Conservation (phyloP, 2,797 vertebrate species). For the Mormyrus proboscirostris region DNA sequence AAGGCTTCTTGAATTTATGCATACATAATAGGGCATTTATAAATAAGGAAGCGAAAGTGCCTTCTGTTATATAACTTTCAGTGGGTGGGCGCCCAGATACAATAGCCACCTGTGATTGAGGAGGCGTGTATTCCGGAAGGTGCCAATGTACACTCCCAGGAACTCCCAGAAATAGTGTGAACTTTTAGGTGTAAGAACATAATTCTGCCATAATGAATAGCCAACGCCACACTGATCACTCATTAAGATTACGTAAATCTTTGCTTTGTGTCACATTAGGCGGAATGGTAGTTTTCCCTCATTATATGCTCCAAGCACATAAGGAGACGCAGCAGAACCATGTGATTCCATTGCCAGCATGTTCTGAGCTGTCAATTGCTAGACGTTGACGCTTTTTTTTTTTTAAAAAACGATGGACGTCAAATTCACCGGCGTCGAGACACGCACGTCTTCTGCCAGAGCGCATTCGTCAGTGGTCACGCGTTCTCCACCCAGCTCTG, state of each 20-base stretch:
- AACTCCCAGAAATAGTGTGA: constrained; percentile 11
- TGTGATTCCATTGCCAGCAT: background rate
- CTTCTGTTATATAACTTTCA: constrained; percentile 12
- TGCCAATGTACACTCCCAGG: background rate
- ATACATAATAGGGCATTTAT: background rate
- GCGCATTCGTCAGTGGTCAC: background rate
- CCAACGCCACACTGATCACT: background rate
- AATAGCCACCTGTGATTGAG: background rate
- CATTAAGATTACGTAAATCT: background rate
- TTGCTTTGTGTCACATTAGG: background rate
- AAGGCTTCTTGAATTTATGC: background rate
- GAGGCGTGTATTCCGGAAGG: background rate
- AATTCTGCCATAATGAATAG: background rate
- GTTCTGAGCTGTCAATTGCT: background rate
- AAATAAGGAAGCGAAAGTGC: background rate
- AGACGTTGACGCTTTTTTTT: background rate
- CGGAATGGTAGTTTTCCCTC: background rate
- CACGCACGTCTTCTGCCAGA: background rate
- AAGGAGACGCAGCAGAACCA: background rate
- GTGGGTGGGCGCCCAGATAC: background rate
- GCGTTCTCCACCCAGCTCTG: background rate
- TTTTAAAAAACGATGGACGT: background rate
- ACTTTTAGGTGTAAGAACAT: background rate
- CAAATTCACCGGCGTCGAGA: background rate
- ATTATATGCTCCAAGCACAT: background rate